These are phyloP conservation scores for Athene noctua DNA, from an alignment of 2,113 vertebrate genomes.

Conservation along the genomic window DNA sequence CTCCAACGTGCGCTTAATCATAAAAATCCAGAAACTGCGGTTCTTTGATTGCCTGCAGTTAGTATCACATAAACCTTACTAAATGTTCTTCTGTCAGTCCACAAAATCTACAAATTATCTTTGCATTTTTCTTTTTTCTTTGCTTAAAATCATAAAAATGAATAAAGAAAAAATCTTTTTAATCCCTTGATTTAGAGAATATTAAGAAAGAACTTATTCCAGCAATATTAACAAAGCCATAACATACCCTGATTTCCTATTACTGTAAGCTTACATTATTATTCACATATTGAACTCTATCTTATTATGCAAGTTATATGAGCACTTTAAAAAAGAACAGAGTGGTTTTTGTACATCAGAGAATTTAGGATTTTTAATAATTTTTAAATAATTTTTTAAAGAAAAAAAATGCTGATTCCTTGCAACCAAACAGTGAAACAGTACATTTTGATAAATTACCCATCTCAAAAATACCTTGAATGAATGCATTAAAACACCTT, in stretches of 20 bases:
- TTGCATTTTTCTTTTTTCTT: not conserved
- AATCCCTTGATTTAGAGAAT: not conserved
- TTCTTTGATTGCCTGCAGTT: not conserved
- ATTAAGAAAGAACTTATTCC: not conserved
- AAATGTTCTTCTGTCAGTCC: not conserved
- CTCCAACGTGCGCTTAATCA: fast-evolving
- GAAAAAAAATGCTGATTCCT: not conserved
- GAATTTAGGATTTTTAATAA: not conserved
- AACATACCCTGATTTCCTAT: not conserved
- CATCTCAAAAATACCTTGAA: not conserved
- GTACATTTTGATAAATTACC: not conserved
- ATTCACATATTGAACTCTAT: not conserved
- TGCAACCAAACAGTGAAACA: not conserved
- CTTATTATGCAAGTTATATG: not conserved
- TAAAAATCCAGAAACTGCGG: not conserved
- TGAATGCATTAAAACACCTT: not conserved
- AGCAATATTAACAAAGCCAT: not conserved
- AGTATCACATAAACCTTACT: not conserved
- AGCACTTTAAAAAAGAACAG: not conserved
- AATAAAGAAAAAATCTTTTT: not conserved
- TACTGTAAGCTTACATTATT: not conserved
- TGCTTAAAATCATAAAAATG: not conserved
- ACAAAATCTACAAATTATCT: not conserved
- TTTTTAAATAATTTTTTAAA: not conserved
- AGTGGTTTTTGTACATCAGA: not conserved